Conservation (phyloP, 2,888 invertebrate genomes). For the Encarsia formosa region DNA sequence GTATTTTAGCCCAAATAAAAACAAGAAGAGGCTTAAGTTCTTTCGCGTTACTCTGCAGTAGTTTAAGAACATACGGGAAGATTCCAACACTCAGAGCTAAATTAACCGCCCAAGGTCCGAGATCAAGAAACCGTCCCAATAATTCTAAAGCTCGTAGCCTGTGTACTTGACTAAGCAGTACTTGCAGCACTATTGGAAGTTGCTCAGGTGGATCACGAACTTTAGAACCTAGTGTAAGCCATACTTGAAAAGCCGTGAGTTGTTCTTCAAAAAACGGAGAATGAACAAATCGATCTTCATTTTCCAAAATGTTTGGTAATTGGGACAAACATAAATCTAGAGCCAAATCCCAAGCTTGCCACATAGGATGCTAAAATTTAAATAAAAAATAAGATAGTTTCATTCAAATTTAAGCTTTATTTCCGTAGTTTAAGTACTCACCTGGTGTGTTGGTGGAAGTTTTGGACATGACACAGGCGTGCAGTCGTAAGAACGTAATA, state of each 20-base stretch:
- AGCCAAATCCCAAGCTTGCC: conserved; percentile 97
- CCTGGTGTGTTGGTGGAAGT: conserved; percentile 84
- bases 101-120: conserved; percentile 95
- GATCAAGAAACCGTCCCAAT: conserved; percentile 87
- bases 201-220: conserved; percentile 87
- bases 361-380: conserved; percentile 72
- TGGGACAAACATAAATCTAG: conserved; percentile 91
- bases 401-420: not conserved
- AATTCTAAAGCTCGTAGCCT: conserved; percentile 91
- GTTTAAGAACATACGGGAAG: conserved; percentile 96
- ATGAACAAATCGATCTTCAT: conserved; percentile 63
- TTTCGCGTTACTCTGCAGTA: conserved; percentile 89
- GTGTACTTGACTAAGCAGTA: conserved; percentile 73
- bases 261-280: conserved; percentile 97
- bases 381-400: not conserved
- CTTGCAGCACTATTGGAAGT: conserved; percentile 95
- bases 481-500: conserved; percentile 94
- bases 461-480: conserved; percentile 91
- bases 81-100: conserved; percentile 95
- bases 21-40: conserved; percentile 90
- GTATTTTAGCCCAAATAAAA: conserved; percentile 98
- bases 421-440: conserved; percentile 34
- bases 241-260: conserved; percentile 94
- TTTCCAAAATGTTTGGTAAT: conserved; percentile 71
- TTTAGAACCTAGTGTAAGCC: conserved; percentile 78